Evolutionary conservation across 2,888 invertebrate genomes (phyloP), one percentile per base, ranked within the genome.

Genomic region (Helicoverpa assulta): DNA sequence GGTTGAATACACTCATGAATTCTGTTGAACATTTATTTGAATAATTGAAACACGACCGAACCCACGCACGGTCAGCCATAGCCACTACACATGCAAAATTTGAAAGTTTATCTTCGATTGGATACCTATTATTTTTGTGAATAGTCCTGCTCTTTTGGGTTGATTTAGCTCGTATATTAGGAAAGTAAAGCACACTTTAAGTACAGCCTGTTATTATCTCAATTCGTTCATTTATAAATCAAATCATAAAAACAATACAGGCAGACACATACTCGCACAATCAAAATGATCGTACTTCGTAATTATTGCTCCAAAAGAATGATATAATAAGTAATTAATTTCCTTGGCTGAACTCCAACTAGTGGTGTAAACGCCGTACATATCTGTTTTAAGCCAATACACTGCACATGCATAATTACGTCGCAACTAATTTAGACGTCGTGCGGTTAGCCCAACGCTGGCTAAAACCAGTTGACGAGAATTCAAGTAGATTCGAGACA

Each of bases 271-370:
- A 40, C 3, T 40, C 3, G 0, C 40, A 4, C 14, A 3, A 40
- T 40, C 12, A 10, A 40, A 40, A 40, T 40, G 10, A 14, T 14
- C 2, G 40, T 40, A 40, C 8, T 8, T 8, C 33, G 40, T 40
- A 40, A 40, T 40, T 40, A 40, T 14, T 40, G 14, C 14, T 14
- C 2, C 40, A 4, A 40, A 40, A 40, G 12, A 40, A 40, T 40
- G 3, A 33, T 7, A 33, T 33, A 57, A 56, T 63, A 56, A 56
- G 63, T 75, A 29, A 75, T 63, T 57, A 33, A 69, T 74, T 43
- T 64, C 50, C n/a, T 57, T 76, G 76, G 70, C 76, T 50, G 8
- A 1, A 16, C 10, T 76, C 74, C 76, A 76, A 57, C 50, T 12
- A 67, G 29, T 40, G 14, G 19, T 69, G 59, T 64, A 33, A 59